Percentiles rank a stretch among this genome's conserved stretches.
Conservation (phyloP, 2,797 vertebrate genomes). For the Semaprochilodus insignis region DNA sequence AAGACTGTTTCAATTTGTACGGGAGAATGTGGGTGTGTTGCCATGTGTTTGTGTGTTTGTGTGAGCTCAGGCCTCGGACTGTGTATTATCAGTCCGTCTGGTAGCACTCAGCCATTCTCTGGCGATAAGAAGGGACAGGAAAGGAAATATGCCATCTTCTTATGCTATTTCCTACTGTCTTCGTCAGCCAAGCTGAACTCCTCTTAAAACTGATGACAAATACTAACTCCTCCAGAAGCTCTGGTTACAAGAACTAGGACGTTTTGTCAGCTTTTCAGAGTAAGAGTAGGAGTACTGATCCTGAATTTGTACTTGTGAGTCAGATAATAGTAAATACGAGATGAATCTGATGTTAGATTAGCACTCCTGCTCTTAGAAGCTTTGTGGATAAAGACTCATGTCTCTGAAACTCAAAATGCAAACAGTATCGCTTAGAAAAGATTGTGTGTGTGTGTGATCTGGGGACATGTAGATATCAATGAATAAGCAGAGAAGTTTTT, state of each 20-base stretch:
- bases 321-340: too few relatives aligned
- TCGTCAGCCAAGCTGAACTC: background rate
- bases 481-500: too few relatives aligned
- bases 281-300: too few relatives aligned
- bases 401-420: too few relatives aligned
- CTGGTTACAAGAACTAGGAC: background rate
- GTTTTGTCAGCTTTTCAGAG: too few relatives aligned
- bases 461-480: too few relatives aligned
- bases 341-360: too few relatives aligned
- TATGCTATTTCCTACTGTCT: background rate
- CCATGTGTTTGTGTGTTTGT: slow-evolving; percentile 27
- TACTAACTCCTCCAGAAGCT: background rate
- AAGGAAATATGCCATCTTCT: slow-evolving; percentile 3
- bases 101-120: slow-evolving; percentile 20
- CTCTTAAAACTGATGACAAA: background rate
- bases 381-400: too few relatives aligned
- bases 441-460: too few relatives aligned
- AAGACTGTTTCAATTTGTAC: slow-evolving; percentile 2
- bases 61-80: slow-evolving; percentile 1
- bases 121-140: slow-evolving; percentile 38
- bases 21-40: slow-evolving; percentile 25
- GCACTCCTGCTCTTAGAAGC: too few relatives aligned
- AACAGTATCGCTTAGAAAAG: too few relatives aligned
- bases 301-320: too few relatives aligned
- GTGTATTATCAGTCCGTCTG: slow-evolving; percentile 37